These are phyloP conservation scores for Stictocephala bisonia DNA, from an alignment of 2,888 invertebrate species.

Conservation along the genomic window DNA sequence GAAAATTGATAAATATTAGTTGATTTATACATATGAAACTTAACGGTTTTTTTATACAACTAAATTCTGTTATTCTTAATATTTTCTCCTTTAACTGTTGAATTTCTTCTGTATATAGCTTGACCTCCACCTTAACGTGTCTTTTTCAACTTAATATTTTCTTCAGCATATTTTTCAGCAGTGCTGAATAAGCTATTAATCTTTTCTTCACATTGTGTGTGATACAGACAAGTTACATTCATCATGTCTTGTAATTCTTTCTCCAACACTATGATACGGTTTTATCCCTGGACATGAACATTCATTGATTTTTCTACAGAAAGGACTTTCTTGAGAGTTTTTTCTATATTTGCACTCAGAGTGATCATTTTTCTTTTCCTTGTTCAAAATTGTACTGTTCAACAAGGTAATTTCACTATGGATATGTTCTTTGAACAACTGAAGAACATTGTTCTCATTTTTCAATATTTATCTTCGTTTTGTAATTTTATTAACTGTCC, in stretches of 20 bases:
- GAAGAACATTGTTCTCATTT: neutral
- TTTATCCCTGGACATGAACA: conserved; percentile 16
- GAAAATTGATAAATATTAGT: too few species aligned
- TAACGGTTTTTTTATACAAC: neutral
- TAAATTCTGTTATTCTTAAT: neutral
- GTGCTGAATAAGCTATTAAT: neutral
- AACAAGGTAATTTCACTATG: neutral
- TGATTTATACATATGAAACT: too few species aligned
- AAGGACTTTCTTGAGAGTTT: conserved; percentile 3
- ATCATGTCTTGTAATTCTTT: neutral
- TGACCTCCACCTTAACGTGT: conserved; percentile 2
- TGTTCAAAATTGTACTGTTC: neutral
- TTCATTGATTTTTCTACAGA: conserved; percentile 21
- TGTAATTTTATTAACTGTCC: conserved; percentile 12
- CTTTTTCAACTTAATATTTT: neutral
- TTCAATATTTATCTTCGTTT: neutral
- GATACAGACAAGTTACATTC: neutral
- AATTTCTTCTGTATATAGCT: neutral
- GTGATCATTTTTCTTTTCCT: neutral
- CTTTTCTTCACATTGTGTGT: neutral
- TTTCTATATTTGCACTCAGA: conserved; percentile 9
- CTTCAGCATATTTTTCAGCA: conserved; percentile 21
- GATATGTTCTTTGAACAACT: neutral
- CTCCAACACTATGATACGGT: conserved; percentile 1
- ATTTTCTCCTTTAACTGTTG: neutral